Percentiles rank a stretch among this genome's conserved stretches.
Conservation (phyloP, 2,888 invertebrate species). For the Nemoura dubitans region DNA sequence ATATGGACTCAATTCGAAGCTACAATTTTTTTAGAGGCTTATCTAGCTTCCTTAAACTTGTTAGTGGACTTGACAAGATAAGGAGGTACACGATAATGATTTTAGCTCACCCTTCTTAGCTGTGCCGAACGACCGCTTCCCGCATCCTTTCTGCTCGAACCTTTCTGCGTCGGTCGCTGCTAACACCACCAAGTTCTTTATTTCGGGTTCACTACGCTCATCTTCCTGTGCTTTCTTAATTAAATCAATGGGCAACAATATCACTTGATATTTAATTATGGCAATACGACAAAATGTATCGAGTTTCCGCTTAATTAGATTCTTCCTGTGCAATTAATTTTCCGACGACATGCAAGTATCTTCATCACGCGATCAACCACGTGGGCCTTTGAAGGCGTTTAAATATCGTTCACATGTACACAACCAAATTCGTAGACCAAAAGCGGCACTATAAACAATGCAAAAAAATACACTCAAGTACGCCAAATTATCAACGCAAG, state of each 20-base stretch:
- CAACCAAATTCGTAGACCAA: neutral
- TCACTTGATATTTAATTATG: neutral
- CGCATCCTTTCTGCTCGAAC: neutral
- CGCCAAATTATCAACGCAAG: neutral
- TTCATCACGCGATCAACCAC: neutral
- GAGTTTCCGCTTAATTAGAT: neutral
- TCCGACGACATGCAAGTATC: neutral
- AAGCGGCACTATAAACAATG: neutral
- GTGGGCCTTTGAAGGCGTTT: neutral
- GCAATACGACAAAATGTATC: neutral
- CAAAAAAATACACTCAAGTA: neutral
- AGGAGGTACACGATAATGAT: neutral
- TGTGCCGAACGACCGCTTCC: neutral
- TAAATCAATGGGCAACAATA: neutral
- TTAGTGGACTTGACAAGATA: neutral
- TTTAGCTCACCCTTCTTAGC: conserved; percentile 7
- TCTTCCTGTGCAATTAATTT: neutral
- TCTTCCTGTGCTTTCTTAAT: neutral
- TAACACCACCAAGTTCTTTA: neutral
- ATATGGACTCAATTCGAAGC: neutral
- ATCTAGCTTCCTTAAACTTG: neutral
- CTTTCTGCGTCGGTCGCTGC: neutral
- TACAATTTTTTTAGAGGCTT: neutral
- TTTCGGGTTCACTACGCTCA: neutral
- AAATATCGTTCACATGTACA: neutral